These are phyloP conservation scores for Orius laevigatus DNA, from an alignment of 1,140 invertebrate species.

Conservation along the genomic window DNA sequence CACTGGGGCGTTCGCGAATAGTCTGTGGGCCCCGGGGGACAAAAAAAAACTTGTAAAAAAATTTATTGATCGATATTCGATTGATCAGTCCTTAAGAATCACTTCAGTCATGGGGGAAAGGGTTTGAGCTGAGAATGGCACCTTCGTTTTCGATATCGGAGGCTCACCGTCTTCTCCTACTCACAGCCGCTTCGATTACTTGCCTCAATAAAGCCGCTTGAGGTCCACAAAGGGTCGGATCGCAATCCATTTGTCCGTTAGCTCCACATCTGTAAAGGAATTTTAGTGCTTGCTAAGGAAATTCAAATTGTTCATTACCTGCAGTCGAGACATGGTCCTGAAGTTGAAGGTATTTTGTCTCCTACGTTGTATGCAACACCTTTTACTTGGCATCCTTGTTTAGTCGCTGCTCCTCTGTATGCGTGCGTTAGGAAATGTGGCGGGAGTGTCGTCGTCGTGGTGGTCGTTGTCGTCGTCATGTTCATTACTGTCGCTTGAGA, in stretches of 20 bases:
- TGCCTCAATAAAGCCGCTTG: conserved; percentile 66
- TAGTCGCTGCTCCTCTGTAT: conserved; percentile 52
- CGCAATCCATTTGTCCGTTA: conserved; percentile 83
- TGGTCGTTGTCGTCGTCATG: conserved; percentile 65
- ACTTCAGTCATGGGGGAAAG: too few species aligned
- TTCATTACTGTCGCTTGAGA: conserved; percentile 62
- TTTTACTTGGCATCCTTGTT: conserved; percentile 67
- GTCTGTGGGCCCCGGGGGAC: background rate
- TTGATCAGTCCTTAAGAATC: background rate
- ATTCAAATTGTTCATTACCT: conserved; percentile 47
- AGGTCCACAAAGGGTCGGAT: conserved; percentile 70
- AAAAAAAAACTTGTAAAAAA: background rate
- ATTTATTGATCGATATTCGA: background rate
- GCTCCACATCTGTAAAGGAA: conserved; percentile 57
- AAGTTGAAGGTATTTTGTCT: conserved; percentile 62
- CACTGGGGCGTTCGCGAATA: background rate
- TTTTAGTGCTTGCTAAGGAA: conserved; percentile 6
- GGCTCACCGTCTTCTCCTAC: conserved; percentile 54
- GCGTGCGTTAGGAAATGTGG: conserved; percentile 62
- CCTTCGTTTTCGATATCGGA: conserved; percentile 3
- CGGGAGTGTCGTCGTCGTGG: conserved; percentile 67
- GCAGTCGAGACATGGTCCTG: conserved; percentile 81
- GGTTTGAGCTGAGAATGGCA: conserved; percentile 13
- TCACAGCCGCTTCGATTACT: conserved; percentile 62
- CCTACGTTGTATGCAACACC: conserved; percentile 68